These are phyloP conservation scores for Sinocyclocheilus anshuiensis DNA, from an alignment of 2,113 vertebrate genomes.

Conservation along the genomic window DNA sequence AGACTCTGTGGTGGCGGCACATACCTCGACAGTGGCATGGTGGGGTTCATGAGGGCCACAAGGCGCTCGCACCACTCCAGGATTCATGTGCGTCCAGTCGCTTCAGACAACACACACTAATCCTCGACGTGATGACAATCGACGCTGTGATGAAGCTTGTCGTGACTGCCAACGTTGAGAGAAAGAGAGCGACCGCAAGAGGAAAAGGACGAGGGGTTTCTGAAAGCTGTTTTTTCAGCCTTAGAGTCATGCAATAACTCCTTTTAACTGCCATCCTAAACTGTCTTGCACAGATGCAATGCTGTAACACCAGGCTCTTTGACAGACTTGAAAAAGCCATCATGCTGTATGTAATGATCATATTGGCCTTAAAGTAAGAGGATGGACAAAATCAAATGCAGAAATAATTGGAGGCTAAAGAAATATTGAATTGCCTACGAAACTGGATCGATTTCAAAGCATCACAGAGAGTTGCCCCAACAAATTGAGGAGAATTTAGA, in stretches of 20 bases:
- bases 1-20: constrained; percentile 56
- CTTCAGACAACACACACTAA: constrained; percentile 72
- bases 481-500: constrained; percentile 25
- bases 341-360: background rate
- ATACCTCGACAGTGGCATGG: constrained; percentile 70
- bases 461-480: background rate
- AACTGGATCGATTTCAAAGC: constrained; percentile 27
- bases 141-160: constrained; percentile 63
- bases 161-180: constrained; percentile 64
- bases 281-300: constrained; percentile 40
- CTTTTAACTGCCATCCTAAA: constrained; percentile 64
- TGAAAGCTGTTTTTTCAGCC: constrained; percentile 53
- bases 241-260: constrained; percentile 41
- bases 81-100: constrained; percentile 74
- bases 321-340: constrained; percentile 15
- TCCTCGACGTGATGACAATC: constrained; percentile 73
- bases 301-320: constrained; percentile 61
- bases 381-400: background rate
- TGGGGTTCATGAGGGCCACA: constrained; percentile 60
- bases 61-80: constrained; percentile 67
- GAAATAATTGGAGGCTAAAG: background rate
- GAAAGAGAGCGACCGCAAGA: constrained; percentile 53
- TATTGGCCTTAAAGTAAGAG: background rate
- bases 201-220: constrained; percentile 49
- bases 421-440: background rate